Evolutionary conservation across 2,113 vertebrate species (phyloP).

Genomic region (Cromileptes altivelis): DNA sequence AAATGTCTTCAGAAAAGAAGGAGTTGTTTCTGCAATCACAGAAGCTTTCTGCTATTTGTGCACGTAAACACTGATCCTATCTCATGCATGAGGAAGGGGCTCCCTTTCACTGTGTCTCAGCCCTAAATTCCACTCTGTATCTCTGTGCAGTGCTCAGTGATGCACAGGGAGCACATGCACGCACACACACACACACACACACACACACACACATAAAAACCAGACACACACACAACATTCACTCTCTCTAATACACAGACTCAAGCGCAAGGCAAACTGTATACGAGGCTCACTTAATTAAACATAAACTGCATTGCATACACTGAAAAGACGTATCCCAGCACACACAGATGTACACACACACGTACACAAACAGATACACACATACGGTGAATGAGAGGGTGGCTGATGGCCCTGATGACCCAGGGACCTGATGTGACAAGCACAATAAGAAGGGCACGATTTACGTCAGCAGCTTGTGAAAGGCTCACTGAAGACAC

Average conservation of each 20-base stretch:
- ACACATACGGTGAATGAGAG: neutral
- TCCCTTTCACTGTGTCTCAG: constrained; percentile 65
- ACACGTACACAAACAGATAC: constrained; percentile 14
- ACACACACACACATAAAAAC: neutral
- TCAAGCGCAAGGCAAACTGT: constrained; percentile 20
- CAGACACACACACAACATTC: neutral
- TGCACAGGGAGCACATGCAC: constrained; percentile 40
- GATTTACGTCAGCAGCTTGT: constrained; percentile 50
- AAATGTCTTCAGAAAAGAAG: constrained; percentile 5
- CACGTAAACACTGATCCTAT: constrained; percentile 80
- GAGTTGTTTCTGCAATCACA: constrained; percentile 47
- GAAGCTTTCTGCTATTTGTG: constrained; percentile 62
- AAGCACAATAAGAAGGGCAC: constrained; percentile 58
- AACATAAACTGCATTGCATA: constrained; percentile 12
- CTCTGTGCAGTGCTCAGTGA: constrained; percentile 67
- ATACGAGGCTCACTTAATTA: constrained; percentile 29
- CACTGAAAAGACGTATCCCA: neutral
- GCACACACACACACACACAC: neutral
- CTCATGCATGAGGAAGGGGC: constrained; percentile 72
- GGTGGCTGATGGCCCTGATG: constrained; percentile 11
- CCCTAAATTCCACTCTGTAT: constrained; percentile 73
- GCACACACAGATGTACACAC: neutral
- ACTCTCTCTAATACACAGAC: neutral
- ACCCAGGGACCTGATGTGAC: constrained; percentile 45
- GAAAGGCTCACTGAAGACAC: constrained; percentile 44